Base-by-base conservation (phyloP, 2,113 vertebrate genomes). In the Pelusios castaneus region DNA sequence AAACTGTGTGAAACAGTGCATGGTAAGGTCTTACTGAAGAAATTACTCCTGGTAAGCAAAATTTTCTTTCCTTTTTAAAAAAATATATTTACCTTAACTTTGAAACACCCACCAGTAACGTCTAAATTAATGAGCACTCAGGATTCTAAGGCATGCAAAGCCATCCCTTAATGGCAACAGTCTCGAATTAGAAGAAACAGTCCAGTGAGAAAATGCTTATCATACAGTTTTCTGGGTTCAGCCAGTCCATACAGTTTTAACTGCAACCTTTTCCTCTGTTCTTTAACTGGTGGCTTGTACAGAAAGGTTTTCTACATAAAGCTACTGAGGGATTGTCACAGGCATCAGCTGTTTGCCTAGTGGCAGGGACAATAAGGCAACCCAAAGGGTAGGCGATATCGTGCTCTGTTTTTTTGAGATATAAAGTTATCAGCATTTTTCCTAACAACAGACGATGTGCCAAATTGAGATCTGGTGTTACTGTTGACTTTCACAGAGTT, bases 31-130 rank as follows among this genome's bases (percentile, higher is more conserved):
- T 78, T 49, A 1, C 94, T 73, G 83, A 88, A 58, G 85, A 86
- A 52, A 92, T 89, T 34, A 63, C 81, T 90, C 22, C 1, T 88
- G 90, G 97, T 98, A 92, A 98, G 97, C 97, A 95, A 31, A 91
- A 54, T 70, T 51, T 6, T 21, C 27, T 19, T 7, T 34, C 25
- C 85, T 84, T 78, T 13, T 56, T 80, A 84, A 38, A 88, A 67
- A n/a, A n/a, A n/a, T n/a, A 47, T 47, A 47, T 80, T 63, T 92
- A 85, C 29, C 38, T 92, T 89, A 25, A 41, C 58, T 89, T 89
- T 1, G 24, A 89, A 91, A 51, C 87, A 34, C 52, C 92, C 87
- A 80, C 82, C 92, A 97, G 89, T 89, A 91, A 77, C 89, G 92
- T 31, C 89, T 90, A 91, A 77, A 63, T 47, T 67, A 73, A 2